Percentiles rank a stretch among this genome's conserved stretches.
These are phyloP conservation scores for Colius striatus DNA, from an alignment of 2,113 vertebrate species.

Conservation along the genomic window DNA sequence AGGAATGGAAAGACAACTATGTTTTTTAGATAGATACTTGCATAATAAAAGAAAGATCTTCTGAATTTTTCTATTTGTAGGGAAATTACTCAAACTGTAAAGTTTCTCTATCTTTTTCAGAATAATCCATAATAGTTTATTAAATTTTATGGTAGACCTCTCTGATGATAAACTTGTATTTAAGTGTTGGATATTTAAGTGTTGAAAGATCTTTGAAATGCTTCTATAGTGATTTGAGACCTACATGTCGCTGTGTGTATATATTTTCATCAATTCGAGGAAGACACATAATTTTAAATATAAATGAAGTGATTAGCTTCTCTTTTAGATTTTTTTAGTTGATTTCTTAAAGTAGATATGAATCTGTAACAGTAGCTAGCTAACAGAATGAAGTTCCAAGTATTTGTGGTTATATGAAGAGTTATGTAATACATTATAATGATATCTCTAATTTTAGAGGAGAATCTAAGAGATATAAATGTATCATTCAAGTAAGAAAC, in stretches of 20 bases:
- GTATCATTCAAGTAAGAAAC: neutral
- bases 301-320: neutral
- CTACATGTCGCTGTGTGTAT: neutral
- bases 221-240: neutral
- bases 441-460: neutral
- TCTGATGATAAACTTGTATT: neutral
- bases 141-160: neutral
- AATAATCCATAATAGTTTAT: neutral
- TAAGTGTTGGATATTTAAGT: neutral
- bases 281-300: neutral
- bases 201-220: neutral
- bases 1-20: neutral
- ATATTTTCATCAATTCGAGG: neutral
- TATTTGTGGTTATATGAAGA: neutral
- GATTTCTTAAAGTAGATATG: neutral
- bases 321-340: neutral
- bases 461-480: neutral
- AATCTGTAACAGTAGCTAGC: neutral
- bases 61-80: neutral
- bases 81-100: neutral
- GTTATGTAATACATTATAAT: neutral
- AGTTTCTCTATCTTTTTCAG: neutral
- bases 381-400: neutral
- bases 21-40: neutral
- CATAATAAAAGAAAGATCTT: neutral